Evolutionary conservation across 2,113 vertebrate genomes (phyloP).

Genomic region (Athene noctua): DNA sequence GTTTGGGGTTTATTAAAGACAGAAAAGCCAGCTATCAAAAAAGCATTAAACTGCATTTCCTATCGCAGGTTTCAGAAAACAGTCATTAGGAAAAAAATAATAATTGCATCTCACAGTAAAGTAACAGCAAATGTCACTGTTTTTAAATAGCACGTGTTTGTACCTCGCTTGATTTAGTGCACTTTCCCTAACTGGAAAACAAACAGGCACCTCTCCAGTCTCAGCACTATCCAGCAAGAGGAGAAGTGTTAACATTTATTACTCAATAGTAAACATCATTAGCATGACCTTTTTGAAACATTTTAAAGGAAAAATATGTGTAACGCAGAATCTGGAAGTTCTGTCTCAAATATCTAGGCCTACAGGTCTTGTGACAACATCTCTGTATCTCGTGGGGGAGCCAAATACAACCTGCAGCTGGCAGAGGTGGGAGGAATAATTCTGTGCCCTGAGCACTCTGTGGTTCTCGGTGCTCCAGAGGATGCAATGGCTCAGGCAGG

Average conservation of each 20-base stretch:
- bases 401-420: rapidly evolving
- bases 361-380: rapidly evolving
- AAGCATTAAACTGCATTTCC: not conserved
- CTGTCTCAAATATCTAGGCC: rapidly evolving
- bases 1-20: not conserved
- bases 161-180: rapidly evolving
- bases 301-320: not conserved
- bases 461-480: rapidly evolving
- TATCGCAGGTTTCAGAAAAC: not conserved
- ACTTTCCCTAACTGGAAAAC: not conserved
- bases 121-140: not conserved
- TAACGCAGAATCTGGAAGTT: not conserved
- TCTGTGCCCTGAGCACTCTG: not conserved
- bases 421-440: rapidly evolving
- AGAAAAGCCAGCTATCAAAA: not conserved
- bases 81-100: not conserved
- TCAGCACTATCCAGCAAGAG: not conserved
- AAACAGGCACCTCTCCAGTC: not conserved
- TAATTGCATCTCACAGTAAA: not conserved
- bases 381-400: rapidly evolving
- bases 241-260: not conserved
- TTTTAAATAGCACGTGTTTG: rapidly evolving
- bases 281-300: not conserved
- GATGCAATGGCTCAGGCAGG: rapidly evolving
- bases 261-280: not conserved